Conservation (phyloP, 2,113 vertebrate genomes). For the Cynoglossus semilaevis region DNA sequence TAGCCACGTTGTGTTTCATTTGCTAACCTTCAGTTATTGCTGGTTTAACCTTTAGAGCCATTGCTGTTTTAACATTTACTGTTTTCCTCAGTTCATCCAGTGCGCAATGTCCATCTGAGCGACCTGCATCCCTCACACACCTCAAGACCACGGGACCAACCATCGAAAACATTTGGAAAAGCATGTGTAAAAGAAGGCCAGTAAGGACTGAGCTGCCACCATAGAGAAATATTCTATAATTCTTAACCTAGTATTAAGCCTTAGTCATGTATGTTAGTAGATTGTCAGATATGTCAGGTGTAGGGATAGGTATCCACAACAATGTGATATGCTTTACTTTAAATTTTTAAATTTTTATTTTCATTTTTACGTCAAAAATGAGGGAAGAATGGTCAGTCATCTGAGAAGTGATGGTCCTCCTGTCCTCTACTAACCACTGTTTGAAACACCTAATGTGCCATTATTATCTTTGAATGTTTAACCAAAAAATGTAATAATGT, state of each 20-base stretch:
- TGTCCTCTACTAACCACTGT: too few relatives aligned
- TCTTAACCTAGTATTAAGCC: slow-evolving; percentile 32
- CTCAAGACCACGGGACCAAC: slow-evolving; percentile 7
- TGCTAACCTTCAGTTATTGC: too few relatives aligned
- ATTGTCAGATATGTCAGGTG: slow-evolving; percentile 10
- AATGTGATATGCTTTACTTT: too few relatives aligned
- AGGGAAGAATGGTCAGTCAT: too few relatives aligned
- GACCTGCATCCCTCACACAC: slow-evolving; percentile 1
- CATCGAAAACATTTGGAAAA: slow-evolving; percentile 5
- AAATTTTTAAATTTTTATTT: too few relatives aligned
- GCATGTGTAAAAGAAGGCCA: slow-evolving; percentile 38
- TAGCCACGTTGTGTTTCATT: too few relatives aligned
- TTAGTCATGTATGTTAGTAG: slow-evolving; percentile 27
- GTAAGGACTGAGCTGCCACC: slow-evolving; percentile 25
- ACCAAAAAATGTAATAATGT: slow-evolving; percentile 17
- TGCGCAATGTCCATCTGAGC: slow-evolving; percentile 80
- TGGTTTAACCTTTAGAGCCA: too few relatives aligned
- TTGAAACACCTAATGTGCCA: slow-evolving; percentile 43
- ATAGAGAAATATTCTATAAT: slow-evolving; percentile 29
- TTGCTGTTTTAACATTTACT: too few relatives aligned
- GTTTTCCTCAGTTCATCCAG: slow-evolving; percentile 78
- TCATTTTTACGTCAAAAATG: too few relatives aligned
- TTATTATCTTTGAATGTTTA: slow-evolving; percentile 38
- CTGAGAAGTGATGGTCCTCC: too few relatives aligned
- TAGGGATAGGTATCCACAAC: slow-evolving; percentile 11